A percentile compares a stretch with the other conserved stretches of the same genome.
Evolutionary conservation across 2,113 vertebrate genomes (phyloP).

Genomic region (Paratilapia polleni): DNA sequence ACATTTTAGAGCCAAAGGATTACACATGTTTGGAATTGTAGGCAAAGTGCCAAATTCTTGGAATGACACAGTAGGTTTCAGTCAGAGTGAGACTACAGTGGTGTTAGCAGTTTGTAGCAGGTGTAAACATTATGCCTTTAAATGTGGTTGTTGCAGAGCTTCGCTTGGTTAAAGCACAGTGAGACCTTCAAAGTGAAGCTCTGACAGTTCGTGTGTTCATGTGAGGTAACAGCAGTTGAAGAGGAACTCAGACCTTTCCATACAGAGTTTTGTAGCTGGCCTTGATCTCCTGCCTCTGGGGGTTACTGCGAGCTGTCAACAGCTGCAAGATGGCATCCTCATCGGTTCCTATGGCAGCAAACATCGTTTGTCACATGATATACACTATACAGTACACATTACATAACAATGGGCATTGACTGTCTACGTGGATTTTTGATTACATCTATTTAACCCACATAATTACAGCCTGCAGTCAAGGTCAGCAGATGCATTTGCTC

Average conservation of each 20-base stretch:
- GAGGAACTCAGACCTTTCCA: conserved; percentile 85
- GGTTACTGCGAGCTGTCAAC: conserved; percentile 86
- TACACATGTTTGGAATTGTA: neutral
- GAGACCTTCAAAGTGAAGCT: neutral
- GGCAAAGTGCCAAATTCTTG: neutral
- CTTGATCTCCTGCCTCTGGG: conserved; percentile 90
- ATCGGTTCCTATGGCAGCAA: conserved; percentile 86
- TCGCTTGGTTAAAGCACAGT: neutral
- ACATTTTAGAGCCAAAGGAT: neutral
- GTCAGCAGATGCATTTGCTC: conserved; percentile 17
- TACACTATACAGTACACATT: neutral
- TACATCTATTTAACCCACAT: conserved; percentile 15
- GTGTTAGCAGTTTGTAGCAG: neutral
- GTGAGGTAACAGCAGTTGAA: neutral
- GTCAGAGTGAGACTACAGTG: neutral
- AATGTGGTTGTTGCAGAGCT: neutral
- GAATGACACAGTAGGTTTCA: neutral
- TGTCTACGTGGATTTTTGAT: neutral
- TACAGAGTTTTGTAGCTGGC: conserved; percentile 89
- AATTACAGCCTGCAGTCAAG: conserved; percentile 22
- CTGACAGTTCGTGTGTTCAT: neutral
- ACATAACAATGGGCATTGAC: neutral
- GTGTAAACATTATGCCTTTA: neutral
- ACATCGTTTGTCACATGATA: neutral
- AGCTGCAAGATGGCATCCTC: conserved; percentile 90